Percentiles rank a stretch among this genome's conserved stretches.
phyloP scores from a whole-genome alignment of 2,113 vertebrate genomes.

The Coregonus clupeaformis region DNA sequence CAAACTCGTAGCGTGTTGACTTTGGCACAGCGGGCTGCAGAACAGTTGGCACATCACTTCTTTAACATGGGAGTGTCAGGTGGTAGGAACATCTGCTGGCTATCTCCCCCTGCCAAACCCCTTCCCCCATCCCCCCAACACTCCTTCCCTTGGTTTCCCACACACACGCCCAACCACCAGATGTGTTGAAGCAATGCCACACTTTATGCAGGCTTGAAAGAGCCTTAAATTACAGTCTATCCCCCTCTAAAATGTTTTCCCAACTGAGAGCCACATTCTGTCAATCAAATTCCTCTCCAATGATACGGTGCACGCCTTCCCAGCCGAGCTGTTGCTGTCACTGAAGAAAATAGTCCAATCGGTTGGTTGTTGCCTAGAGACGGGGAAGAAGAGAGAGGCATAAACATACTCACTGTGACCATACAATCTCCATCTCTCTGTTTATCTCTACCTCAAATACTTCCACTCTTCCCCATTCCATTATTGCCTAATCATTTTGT shows the following conservation, averaged over 20 bases:
- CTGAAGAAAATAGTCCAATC: neutral
- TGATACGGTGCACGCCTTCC: neutral
- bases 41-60: neutral
- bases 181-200: neutral
- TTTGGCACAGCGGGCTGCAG: neutral
- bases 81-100: constrained; percentile 6
- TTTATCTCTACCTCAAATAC: neutral
- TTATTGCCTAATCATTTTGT: neutral
- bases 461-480: neutral
- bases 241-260: neutral
- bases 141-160: neutral
- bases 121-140: neutral
- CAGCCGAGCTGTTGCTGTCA: neutral
- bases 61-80: neutral
- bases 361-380: neutral
- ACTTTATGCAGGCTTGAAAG: neutral
- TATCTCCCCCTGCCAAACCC: neutral
- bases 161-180: neutral
- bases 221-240: constrained; percentile 4
- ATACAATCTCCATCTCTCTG: neutral
- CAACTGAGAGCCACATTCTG: neutral
- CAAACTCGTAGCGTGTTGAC: neutral
- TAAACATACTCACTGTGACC: neutral
- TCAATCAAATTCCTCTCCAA: neutral
- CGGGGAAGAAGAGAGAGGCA: neutral